A percentile compares a stretch with the other conserved stretches of the same genome.
These are phyloP conservation scores for Thera obeliscata DNA, from an alignment of 2,888 invertebrate species.

Conservation along the genomic window DNA sequence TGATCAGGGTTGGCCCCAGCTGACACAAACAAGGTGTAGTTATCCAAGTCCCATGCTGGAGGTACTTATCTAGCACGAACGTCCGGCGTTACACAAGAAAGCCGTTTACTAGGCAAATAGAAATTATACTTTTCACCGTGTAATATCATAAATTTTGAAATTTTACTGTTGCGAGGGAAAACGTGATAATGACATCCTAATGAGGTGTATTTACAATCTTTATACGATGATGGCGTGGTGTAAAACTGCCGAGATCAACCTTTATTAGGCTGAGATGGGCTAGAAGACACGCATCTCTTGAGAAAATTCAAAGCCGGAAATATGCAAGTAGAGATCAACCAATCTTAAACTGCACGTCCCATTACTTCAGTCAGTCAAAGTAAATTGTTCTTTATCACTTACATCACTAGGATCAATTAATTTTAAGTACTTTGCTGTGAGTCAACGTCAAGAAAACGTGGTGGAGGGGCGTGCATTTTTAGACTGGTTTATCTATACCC, in stretches of 20 bases:
- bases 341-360: no score
- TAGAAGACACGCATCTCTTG: background rate
- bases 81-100: conserved; percentile 29
- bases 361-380: no score
- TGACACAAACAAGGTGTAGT: background rate
- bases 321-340: no score
- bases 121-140: conserved; percentile 20
- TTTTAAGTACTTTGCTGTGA: no score
- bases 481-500: no score
- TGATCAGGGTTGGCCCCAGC: background rate
- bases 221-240: background rate
- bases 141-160: conserved; percentile 15
- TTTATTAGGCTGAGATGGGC: background rate
- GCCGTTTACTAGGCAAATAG: conserved; percentile 23
- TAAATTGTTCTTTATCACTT: no score
- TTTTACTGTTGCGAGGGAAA: conserved; percentile 20
- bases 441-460: no score
- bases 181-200: conserved; percentile 15
- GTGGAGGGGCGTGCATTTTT: no score
- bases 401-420: no score
- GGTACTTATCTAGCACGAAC: conserved; percentile 14
- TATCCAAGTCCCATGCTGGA: background rate
- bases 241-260: background rate
- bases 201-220: background rate
- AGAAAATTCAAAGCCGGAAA: no score